Evolutionary conservation across 1,140 invertebrate genomes (phyloP).

Genomic region (Goniozus legneri): DNA sequence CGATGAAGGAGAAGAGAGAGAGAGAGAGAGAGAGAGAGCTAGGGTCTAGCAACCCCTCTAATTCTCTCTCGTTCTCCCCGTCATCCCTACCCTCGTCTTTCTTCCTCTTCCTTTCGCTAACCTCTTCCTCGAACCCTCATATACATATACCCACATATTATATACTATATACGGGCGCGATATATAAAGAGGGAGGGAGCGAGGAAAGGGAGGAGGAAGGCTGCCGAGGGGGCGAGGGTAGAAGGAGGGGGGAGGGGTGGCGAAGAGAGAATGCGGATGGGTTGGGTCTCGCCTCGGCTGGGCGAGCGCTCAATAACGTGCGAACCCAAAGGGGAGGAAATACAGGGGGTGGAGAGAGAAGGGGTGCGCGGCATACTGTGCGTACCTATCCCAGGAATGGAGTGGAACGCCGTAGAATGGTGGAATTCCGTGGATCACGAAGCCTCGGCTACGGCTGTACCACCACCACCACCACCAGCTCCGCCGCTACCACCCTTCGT

Average conservation of each 20-base stretch:
- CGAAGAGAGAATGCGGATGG: slow-evolving; percentile 49
- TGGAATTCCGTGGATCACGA: no score
- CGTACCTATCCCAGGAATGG: slow-evolving; percentile 37
- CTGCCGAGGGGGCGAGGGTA: no score
- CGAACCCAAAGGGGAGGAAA: slow-evolving; percentile 53
- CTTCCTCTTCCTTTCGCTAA: slow-evolving; percentile 10
- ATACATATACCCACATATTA: no score
- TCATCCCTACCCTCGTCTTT: slow-evolving; percentile 14
- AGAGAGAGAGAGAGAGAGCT: no score
- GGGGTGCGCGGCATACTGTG: slow-evolving; percentile 37
- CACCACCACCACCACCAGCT: no score
- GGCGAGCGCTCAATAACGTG: slow-evolving; percentile 57
- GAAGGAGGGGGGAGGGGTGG: slow-evolving; percentile 35
- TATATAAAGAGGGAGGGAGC: no score
- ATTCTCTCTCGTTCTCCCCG: slow-evolving; percentile 8
- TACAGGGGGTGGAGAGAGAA: slow-evolving; percentile 24
- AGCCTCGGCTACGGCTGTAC: no score
- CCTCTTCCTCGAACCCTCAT: slow-evolving; percentile 11
- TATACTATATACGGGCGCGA: no score
- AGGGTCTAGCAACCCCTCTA: slow-evolving; percentile 14
- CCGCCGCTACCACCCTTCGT: slow-evolving; percentile 7
- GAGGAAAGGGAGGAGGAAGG: no score
- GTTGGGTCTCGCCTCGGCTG: slow-evolving; percentile 53
- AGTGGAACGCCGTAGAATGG: slow-evolving; percentile 37
- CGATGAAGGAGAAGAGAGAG: no score